phyloP scores from a whole-genome alignment of 2,797 vertebrate species.

The Miichthys miiuy region DNA sequence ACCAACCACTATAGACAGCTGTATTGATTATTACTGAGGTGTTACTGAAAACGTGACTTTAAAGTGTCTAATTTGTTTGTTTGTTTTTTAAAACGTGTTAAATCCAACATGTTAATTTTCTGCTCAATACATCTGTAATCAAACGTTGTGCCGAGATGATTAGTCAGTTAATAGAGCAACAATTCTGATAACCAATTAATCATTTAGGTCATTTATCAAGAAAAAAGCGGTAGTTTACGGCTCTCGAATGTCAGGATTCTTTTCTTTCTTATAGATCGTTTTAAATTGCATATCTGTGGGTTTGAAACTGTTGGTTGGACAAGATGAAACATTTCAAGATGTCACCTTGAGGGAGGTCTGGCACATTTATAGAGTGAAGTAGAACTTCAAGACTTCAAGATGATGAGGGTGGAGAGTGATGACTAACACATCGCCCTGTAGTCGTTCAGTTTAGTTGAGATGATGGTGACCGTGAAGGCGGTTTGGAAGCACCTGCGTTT shows the following conservation, averaged over 20 bases:
- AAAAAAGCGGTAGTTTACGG: no score
- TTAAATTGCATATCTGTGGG: background rate
- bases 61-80: background rate
- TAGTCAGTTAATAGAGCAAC: no score
- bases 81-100: background rate
- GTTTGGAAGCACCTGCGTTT: background rate
- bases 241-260: background rate
- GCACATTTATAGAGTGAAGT: background rate
- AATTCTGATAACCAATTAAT: background rate
- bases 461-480: background rate
- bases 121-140: background rate
- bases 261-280: background rate
- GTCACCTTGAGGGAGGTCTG: background rate
- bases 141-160: background rate
- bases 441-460: background rate
- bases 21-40: background rate
- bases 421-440: background rate
- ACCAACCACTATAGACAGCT: background rate
- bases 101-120: background rate
- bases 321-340: background rate
- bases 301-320: background rate
- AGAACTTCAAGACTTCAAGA: background rate
- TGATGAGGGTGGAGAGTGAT: background rate
- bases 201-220: background rate
- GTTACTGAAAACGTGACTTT: background rate